Evolutionary conservation across 2,113 vertebrate species (phyloP).

Genomic region (Psittacula cyanocephala): DNA sequence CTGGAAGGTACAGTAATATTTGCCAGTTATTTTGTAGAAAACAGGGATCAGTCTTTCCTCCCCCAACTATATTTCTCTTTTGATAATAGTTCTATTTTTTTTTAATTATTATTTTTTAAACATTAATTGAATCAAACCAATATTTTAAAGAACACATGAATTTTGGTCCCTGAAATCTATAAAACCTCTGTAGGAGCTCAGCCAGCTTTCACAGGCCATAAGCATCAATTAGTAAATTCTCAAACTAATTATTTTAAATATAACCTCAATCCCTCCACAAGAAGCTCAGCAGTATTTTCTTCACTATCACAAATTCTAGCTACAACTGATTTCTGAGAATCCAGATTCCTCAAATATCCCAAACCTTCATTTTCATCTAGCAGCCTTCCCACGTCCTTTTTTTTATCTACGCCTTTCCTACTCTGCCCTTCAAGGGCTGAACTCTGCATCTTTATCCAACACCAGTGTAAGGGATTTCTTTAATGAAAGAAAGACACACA

Average conservation of each 20-base stretch:
- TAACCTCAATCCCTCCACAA: neutral
- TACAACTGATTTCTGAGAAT: neutral
- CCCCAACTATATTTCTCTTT: neutral
- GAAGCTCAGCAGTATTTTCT: neutral
- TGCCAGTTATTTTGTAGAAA: neutral
- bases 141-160: neutral
- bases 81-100: neutral
- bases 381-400: neutral
- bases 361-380: neutral
- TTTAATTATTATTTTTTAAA: no score
- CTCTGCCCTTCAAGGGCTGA: neutral
- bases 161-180: neutral
- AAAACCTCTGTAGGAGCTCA: neutral
- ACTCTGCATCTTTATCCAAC: neutral
- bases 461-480: neutral
- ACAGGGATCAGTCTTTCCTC: neutral
- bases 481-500: conserved; percentile 33
- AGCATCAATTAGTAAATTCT: neutral
- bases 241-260: neutral
- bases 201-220: neutral
- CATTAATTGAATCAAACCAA: neutral
- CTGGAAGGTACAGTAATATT: neutral
- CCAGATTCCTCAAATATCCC: neutral
- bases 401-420: neutral
- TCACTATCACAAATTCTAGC: neutral